Evolutionary conservation across 2,888 invertebrate species (phyloP).

Genomic region (Hymenopus coronatus): DNA sequence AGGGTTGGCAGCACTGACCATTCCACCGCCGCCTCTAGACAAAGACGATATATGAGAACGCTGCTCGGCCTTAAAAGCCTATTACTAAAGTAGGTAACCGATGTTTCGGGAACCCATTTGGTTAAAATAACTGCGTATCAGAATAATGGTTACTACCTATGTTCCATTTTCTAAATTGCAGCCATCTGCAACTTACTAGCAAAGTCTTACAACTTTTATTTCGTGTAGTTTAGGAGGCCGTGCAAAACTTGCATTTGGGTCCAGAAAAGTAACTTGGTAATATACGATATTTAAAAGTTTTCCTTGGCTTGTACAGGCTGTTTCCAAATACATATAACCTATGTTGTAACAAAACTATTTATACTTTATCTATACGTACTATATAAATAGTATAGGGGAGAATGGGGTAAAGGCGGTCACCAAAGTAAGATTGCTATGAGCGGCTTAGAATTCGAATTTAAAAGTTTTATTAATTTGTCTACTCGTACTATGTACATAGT

Average conservation of each 20-base stretch:
- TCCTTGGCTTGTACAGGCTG: too few relatives aligned
- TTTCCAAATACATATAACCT: too few relatives aligned
- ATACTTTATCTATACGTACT: too few relatives aligned
- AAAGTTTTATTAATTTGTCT: too few relatives aligned
- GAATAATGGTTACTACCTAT: slow-evolving; percentile 14
- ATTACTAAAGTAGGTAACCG: slow-evolving; percentile 26
- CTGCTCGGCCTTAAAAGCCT: slow-evolving; percentile 9
- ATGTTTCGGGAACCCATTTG: slow-evolving; percentile 26
- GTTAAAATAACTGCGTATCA: slow-evolving; percentile 21
- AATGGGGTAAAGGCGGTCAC: too few relatives aligned
- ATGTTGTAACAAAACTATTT: too few relatives aligned
- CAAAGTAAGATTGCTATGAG: too few relatives aligned
- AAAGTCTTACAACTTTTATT: neutral
- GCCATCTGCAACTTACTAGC: neutral
- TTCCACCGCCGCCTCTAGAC: neutral
- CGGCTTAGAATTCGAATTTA: too few relatives aligned
- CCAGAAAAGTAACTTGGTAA: too few relatives aligned
- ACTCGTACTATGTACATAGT: too few relatives aligned
- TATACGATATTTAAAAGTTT: neutral
- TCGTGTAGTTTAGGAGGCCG: neutral
- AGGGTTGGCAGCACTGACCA: neutral
- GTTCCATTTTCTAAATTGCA: slow-evolving; percentile 27
- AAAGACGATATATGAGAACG: neutral
- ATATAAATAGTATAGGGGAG: too few relatives aligned
- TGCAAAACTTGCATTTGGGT: neutral